Base-by-base conservation (phyloP, 2,888 invertebrate species). In the Matsumyia berberina region DNA sequence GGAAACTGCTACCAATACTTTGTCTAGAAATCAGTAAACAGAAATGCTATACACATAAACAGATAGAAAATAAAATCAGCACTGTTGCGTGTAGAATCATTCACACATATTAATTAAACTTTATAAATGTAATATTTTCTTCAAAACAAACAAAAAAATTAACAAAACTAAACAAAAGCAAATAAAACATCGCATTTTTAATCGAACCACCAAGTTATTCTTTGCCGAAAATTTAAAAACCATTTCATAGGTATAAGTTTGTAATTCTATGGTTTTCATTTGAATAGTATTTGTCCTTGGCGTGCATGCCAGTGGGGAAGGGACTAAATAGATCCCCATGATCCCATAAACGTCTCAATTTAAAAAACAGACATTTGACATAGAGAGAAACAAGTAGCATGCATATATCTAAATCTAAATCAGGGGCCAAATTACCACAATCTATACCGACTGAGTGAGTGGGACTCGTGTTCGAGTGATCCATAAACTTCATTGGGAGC, bases 81-180 rank as follows among this genome's bases (percentile, higher is more conserved):
- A 73, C 74, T 53, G 49, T 80, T 73, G 35, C 60, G 46, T 74
- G 51, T 67, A 46, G 67, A 37, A 53, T 67, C 46, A 19, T 58
- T 60, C 44, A 73, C 39, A 79, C 49, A 24, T 5, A 7, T 24
- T 17, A 55, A 55, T 24, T 15, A 58, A n/a, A 42, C 24, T 19
- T 33, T 62, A 39, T 24, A 42, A 49, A 64, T 72, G 72, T 62
- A 72, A 49, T 51, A 39, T 46, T 46, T 46, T 55, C 55, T 42
- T 73, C 17, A 62, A 69, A 39, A 24, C 24, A n/a, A n/a, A n/a
- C n/a, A n/a, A 35, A 58, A 51, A 39, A 60, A 19, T 24, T 37
- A 44, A 57, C 24, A 15, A 53, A 42, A 39, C 6, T n/a, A 7
- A 9, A 33, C 11, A 31, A 39, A 53, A 60, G 42, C 24, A 19